These are phyloP conservation scores for Chaenodraco wilsoni DNA, from an alignment of 2,797 vertebrate species.

Conservation along the genomic window DNA sequence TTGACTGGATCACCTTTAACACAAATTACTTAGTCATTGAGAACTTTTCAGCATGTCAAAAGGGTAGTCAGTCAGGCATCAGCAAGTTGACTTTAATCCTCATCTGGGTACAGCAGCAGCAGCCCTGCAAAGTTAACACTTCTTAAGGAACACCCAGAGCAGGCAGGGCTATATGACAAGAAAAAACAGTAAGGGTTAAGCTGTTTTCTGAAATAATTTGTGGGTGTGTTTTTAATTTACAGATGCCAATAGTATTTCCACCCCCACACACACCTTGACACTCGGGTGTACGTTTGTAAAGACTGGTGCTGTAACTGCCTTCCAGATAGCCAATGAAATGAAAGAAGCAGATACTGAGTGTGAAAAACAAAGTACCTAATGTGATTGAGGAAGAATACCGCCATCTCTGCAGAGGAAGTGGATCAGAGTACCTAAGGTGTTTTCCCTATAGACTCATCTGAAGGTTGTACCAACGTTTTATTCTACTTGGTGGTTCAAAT, in stretches of 20 bases:
- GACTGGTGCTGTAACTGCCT: slow-evolving; percentile 13
- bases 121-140: slow-evolving; percentile 15
- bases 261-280: not conserved
- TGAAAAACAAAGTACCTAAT: slow-evolving; percentile 37
- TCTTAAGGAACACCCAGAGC: not conserved
- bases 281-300: not conserved
- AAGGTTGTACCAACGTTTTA: slow-evolving; percentile 17
- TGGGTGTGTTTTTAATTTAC: slow-evolving; percentile 9
- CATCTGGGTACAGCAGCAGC: slow-evolving; percentile 32
- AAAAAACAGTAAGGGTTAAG: not conserved
- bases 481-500: slow-evolving; percentile 8
- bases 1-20: slow-evolving; percentile 26
- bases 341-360: slow-evolving; percentile 41
- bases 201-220: not conserved
- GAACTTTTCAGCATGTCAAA: slow-evolving; percentile 14
- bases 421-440: slow-evolving; percentile 23
- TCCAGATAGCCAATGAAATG: slow-evolving; percentile 9
- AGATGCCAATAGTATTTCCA: slow-evolving; percentile 6
- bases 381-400: slow-evolving; percentile 47
- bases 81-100: not conserved
- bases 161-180: not conserved
- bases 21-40: slow-evolving; percentile 9
- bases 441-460: slow-evolving; percentile 6
- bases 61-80: slow-evolving; percentile 26
- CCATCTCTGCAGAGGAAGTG: slow-evolving; percentile 43